Conservation (phyloP, 2,797 vertebrate genomes). For the Silurus aristotelis region DNA sequence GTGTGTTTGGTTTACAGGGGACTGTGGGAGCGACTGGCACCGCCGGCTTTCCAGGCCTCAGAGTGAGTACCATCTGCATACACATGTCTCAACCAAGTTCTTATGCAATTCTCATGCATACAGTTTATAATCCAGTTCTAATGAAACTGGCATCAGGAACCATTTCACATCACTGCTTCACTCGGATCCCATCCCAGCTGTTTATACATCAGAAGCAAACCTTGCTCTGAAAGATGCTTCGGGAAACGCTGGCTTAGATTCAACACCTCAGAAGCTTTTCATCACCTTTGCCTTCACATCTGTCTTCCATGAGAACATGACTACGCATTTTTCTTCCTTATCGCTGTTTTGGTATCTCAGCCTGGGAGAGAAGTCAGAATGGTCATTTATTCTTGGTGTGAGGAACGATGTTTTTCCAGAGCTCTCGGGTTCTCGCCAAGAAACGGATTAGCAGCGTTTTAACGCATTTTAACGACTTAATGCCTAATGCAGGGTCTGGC, state of each 20-base stretch:
- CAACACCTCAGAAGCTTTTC: not conserved
- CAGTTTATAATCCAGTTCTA: not conserved
- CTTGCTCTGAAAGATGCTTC: not conserved
- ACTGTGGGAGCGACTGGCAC: slow-evolving; percentile 85
- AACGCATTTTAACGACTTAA: not conserved
- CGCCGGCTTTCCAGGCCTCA: slow-evolving; percentile 89
- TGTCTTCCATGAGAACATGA: not conserved
- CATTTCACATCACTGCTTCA: not conserved
- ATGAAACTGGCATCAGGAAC: not conserved
- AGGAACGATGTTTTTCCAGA: no score
- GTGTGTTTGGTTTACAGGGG: slow-evolving; percentile 77
- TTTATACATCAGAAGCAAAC: not conserved
- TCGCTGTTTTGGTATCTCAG: not conserved
- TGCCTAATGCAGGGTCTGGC: not conserved
- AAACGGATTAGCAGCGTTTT: not conserved
- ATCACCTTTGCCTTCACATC: not conserved
- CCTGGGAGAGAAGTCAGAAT: not conserved
- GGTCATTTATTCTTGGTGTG: not conserved
- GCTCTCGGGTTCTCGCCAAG: not conserved
- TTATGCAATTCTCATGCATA: not conserved
- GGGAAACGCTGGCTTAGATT: not conserved
- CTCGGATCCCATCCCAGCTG: not conserved
- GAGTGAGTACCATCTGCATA: slow-evolving; percentile 77
- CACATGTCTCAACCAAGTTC: not conserved
- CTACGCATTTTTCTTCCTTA: not conserved